phyloP scores from a whole-genome alignment of 2,113 vertebrate species.

The Xenopus tropicalis region DNA sequence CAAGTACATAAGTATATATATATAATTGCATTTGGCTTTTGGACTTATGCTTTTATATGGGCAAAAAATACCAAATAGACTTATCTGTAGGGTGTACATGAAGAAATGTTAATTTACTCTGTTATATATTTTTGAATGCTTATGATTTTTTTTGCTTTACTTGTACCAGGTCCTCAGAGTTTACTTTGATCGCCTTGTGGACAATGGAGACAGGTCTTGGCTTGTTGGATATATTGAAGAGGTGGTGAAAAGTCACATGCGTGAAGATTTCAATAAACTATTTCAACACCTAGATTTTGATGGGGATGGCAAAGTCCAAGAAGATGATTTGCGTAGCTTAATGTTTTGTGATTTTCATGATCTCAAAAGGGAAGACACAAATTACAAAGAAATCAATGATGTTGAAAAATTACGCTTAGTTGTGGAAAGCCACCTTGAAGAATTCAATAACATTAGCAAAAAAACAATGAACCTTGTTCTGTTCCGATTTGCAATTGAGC shows the following conservation, averaged over 20 bases:
- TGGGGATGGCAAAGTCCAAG: conserved; percentile 71
- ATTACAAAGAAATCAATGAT: conserved; percentile 72
- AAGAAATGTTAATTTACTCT: no score
- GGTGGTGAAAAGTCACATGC: conserved; percentile 62
- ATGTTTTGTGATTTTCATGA: conserved; percentile 93
- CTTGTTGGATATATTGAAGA: conserved; percentile 71
- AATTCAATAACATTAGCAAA: conserved; percentile 83
- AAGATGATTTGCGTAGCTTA: conserved; percentile 83
- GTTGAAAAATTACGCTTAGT: conserved; percentile 68
- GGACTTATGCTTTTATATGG: no score
- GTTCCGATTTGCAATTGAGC: conserved; percentile 86
- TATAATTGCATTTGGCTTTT: no score
- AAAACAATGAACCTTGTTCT: conserved; percentile 86
- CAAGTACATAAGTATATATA: no score
- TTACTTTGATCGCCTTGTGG: conserved; percentile 85
- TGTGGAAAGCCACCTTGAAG: conserved; percentile 78
- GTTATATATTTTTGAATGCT: no score
- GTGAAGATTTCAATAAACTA: conserved; percentile 78
- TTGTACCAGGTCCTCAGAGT: conserved; percentile 77
- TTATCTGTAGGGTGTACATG: no score
- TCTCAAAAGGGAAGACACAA: conserved; percentile 75
- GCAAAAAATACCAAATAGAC: no score
- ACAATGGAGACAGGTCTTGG: conserved; percentile 75
- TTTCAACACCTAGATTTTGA: conserved; percentile 76
- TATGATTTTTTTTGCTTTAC: background rate